Percentiles rank a stretch among this genome's conserved stretches.
Conservation (phyloP, 2,888 invertebrate genomes). For the Campoplex capitator region DNA sequence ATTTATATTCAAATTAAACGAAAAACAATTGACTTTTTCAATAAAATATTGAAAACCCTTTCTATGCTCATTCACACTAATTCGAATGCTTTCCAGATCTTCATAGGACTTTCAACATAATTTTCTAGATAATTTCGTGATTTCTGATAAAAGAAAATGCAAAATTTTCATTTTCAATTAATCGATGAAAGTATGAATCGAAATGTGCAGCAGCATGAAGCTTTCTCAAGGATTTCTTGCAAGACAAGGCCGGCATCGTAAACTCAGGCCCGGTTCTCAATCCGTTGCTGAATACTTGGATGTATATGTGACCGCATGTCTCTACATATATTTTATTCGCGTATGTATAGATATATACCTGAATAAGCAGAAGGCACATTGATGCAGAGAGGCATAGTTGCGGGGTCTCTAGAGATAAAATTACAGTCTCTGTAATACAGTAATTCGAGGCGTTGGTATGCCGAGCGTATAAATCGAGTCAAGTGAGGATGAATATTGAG, state of each 20-base stretch:
- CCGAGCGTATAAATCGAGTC: slow-evolving; percentile 77
- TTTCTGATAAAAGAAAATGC: background rate
- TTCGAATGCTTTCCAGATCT: no score
- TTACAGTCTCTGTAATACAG: slow-evolving; percentile 72
- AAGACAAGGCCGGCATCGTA: slow-evolving; percentile 64
- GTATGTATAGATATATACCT: background rate
- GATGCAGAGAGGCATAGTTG: slow-evolving; percentile 32
- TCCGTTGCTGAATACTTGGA: slow-evolving; percentile 44
- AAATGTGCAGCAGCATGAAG: background rate
- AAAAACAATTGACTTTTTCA: no score
- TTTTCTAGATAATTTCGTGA: background rate
- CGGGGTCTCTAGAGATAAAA: slow-evolving; percentile 73
- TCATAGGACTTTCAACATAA: background rate
- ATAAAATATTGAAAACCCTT: no score
- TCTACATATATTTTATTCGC: background rate
- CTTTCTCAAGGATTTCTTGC: slow-evolving; percentile 62
- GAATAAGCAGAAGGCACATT: slow-evolving; percentile 26
- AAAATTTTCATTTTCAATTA: background rate
- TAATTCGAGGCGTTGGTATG: slow-evolving; percentile 76
- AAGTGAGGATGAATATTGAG: slow-evolving; percentile 65
- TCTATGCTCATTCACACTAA: no score
- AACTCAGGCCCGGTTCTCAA: slow-evolving; percentile 49
- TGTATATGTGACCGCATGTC: background rate
- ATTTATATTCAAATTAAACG: no score
- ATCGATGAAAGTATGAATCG: slow-evolving; percentile 6